A percentile compares a stretch with the other conserved stretches of the same genome.
phyloP scores from a whole-genome alignment of 1,140 invertebrate genomes.

The Lasaia peninsularis region DNA sequence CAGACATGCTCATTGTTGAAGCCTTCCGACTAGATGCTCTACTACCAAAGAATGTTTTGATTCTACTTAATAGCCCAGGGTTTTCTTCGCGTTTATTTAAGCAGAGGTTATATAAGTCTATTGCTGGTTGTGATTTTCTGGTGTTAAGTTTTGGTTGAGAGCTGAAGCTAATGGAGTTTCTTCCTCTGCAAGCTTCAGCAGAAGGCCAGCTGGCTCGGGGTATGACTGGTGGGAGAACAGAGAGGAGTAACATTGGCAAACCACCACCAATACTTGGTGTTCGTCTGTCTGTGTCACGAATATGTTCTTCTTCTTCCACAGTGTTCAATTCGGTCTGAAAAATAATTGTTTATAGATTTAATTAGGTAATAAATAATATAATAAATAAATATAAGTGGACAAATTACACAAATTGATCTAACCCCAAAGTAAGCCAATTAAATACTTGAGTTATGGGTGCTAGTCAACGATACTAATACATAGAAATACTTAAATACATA shows the following conservation, averaged over 20 bases:
- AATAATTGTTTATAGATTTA: background rate
- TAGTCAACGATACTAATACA: too few species aligned
- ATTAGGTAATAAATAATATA: too few species aligned
- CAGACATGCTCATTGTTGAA: slow-evolving; percentile 81
- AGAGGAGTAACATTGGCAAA: slow-evolving; percentile 82
- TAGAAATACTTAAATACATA: too few species aligned
- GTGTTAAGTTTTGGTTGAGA: slow-evolving; percentile 83
- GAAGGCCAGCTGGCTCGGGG: slow-evolving; percentile 87
- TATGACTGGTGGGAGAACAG: slow-evolving; percentile 85
- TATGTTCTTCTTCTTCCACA: slow-evolving; percentile 60
- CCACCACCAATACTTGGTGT: slow-evolving; percentile 84
- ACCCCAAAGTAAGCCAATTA: too few species aligned
- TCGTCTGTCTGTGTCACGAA: slow-evolving; percentile 51
- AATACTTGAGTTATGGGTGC: too few species aligned
- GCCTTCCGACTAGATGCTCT: slow-evolving; percentile 80
- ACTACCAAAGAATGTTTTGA: slow-evolving; percentile 79
- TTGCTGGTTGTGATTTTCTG: slow-evolving; percentile 73
- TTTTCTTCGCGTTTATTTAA: slow-evolving; percentile 78
- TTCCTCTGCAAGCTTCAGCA: slow-evolving; percentile 77
- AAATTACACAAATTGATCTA: too few species aligned
- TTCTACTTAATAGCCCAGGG: slow-evolving; percentile 73
- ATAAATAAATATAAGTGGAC: too few species aligned
- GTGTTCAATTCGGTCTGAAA: slow-evolving; percentile 74
- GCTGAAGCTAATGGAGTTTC: slow-evolving; percentile 80
- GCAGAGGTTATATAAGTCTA: slow-evolving; percentile 78